Base-by-base conservation (phyloP, 2,888 invertebrate genomes). In the Andrena dorsata region DNA sequence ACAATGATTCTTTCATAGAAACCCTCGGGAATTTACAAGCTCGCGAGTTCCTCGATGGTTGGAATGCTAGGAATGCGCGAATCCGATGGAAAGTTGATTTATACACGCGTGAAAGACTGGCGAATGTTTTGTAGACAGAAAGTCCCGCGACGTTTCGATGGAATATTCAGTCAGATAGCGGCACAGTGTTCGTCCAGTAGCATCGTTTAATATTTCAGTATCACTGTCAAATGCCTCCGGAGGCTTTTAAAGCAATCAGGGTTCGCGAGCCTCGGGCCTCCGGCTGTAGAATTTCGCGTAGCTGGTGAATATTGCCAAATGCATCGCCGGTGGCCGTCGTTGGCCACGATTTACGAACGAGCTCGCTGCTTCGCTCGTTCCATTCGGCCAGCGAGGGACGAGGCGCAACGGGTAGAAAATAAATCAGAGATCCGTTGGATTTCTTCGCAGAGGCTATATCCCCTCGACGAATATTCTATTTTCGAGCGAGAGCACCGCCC, bases 401-500 rank as follows among this genome's bases (percentile, higher is more conserved):
- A 35, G 28, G 53, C 41, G 35, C 23, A 32, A 35, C 49, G 28
- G 35, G 76, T 53, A 76, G 70, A 76, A 76, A 69, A 80, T 80
- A 73, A 82, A 79, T 75, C 73, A 7, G 30, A 70, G 64, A 84
- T 71, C 78, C 66, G 64, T 76, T 61, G 76, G 77, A 81, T 80
- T 77, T 82, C 74, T 79, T 65, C 71, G 83, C 73, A 69, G 76
- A 72, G 73, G 66, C 64, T 41, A 78, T 84, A 89, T 87, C 86
- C 86, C 88, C 85, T 84, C 87, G 80, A 89, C 89, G 89, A 84
- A 89, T 86, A 91, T 90, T 92, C 93, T 94, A 94, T 94, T 94
- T 93, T 92, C 82, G 92, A 91, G 89, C 90, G 90, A 90, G 88
- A 89, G 89, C 84, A 88, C 90, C 87, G 90, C 87, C 89, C 87